phyloP scores from a whole-genome alignment of 2,113 vertebrate species.

The Cyprinodon variegatus region DNA sequence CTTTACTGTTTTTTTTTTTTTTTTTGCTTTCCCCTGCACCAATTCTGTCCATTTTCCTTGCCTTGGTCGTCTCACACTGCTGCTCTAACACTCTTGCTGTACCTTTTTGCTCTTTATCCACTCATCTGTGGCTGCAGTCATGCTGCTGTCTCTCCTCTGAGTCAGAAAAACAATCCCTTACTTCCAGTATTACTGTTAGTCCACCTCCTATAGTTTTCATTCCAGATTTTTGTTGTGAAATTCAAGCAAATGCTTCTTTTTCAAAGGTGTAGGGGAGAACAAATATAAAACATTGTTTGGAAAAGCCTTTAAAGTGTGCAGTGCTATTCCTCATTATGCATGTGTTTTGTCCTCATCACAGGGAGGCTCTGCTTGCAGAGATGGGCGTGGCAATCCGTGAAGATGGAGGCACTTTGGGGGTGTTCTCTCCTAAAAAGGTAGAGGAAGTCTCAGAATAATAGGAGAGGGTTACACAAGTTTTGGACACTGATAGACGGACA shows the following conservation, averaged over 20 bases:
- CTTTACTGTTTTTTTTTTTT: constrained; percentile 27
- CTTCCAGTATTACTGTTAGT: constrained; percentile 12
- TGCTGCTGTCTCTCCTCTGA: background rate
- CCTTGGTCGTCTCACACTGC: constrained; percentile 34
- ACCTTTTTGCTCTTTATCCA: constrained; percentile 15
- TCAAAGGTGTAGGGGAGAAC: background rate
- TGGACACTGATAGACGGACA: background rate
- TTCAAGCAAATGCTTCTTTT: background rate
- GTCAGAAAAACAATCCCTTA: constrained; percentile 30
- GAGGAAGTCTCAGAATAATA: background rate
- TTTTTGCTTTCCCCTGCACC: constrained; percentile 21
- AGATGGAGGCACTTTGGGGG: constrained; percentile 96
- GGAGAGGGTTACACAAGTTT: background rate
- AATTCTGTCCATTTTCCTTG: constrained; percentile 38
- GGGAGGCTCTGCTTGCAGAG: constrained; percentile 95
- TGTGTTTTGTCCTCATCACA: constrained; percentile 61
- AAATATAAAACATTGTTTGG: background rate
- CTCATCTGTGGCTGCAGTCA: constrained; percentile 41
- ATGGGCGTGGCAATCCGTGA: constrained; percentile 99
- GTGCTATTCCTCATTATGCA: background rate
- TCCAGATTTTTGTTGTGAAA: constrained; percentile 1
- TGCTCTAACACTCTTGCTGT: constrained; percentile 41
- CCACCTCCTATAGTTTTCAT: constrained; percentile 10
- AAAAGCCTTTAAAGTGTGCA: background rate
- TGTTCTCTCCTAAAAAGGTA: constrained; percentile 99